Evolutionary conservation across 2,888 invertebrate species (phyloP).

Genomic region (Drosophila dives): DNA sequence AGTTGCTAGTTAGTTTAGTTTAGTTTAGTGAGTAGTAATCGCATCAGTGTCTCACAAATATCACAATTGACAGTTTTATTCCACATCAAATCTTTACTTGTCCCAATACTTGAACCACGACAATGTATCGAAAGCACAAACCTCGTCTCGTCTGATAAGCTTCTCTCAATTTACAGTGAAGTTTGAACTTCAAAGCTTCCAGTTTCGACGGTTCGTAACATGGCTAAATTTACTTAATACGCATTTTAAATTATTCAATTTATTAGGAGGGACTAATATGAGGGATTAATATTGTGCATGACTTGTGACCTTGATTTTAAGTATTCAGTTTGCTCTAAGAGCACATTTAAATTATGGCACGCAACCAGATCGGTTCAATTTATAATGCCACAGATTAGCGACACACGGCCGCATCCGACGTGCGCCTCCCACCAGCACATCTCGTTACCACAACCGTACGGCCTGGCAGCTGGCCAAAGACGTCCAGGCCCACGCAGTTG

Average conservation of each 20-base stretch:
- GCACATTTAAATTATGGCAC: conserved; percentile 37
- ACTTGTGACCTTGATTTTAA: conserved; percentile 38
- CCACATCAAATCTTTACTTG: not conserved
- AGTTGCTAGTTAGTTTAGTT: not conserved
- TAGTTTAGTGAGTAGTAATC: not conserved
- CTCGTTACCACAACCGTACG: not conserved
- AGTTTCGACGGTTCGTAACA: conserved; percentile 4
- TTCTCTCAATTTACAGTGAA: not conserved
- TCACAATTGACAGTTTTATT: not conserved
- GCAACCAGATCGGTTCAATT: conserved; percentile 65
- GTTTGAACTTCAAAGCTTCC: not conserved
- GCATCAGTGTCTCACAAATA: not conserved
- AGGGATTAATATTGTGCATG: conserved; percentile 22
- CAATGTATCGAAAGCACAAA: not conserved
- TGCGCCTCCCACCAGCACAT: not conserved
- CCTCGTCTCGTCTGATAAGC: not conserved
- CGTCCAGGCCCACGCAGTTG: conserved; percentile 54
- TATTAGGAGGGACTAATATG: conserved; percentile 25
- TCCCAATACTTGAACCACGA: not conserved
- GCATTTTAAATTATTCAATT: not conserved
- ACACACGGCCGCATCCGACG: conserved; percentile 44
- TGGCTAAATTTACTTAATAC: not conserved
- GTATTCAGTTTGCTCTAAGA: conserved; percentile 10
- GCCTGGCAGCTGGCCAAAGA: conserved; percentile 65
- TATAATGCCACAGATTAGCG: conserved; percentile 47